phyloP scores from a whole-genome alignment of 2,113 vertebrate species.

The Elaphurus davidianus region DNA sequence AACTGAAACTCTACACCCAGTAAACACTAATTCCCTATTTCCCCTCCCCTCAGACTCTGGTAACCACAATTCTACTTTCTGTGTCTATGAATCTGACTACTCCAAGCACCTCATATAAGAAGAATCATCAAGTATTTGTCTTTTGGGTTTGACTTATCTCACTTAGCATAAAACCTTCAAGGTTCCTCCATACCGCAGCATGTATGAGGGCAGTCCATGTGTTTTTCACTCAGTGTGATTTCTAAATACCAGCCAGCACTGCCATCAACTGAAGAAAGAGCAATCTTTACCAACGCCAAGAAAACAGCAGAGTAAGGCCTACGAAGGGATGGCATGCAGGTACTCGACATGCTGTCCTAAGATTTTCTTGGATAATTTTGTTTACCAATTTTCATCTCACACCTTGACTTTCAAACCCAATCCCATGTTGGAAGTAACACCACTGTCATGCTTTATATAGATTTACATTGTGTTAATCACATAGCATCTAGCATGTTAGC shows the following conservation, averaged over 20 bases:
- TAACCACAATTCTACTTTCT: not conserved
- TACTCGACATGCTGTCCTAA: not conserved
- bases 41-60: not conserved
- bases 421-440: not conserved
- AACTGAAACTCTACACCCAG: not conserved
- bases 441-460: not conserved
- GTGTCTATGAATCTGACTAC: not conserved
- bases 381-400: not conserved
- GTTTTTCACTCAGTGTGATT: not conserved
- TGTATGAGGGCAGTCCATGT: not conserved
- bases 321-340: not conserved
- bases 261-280: not conserved
- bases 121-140: not conserved
- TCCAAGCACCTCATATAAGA: not conserved
- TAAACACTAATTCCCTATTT: not conserved
- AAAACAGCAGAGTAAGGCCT: not conserved
- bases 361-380: constrained; percentile 5
- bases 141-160: not conserved
- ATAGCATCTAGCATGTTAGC: not conserved
- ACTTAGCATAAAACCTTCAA: not conserved
- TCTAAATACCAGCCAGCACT: not conserved
- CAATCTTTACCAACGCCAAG: not conserved
- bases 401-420: not conserved
- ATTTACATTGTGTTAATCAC: not conserved
- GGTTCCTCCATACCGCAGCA: not conserved